Percentiles rank a stretch among this genome's conserved stretches.
phyloP scores from a whole-genome alignment of 2,113 vertebrate species.

The Electrona antarctica region DNA sequence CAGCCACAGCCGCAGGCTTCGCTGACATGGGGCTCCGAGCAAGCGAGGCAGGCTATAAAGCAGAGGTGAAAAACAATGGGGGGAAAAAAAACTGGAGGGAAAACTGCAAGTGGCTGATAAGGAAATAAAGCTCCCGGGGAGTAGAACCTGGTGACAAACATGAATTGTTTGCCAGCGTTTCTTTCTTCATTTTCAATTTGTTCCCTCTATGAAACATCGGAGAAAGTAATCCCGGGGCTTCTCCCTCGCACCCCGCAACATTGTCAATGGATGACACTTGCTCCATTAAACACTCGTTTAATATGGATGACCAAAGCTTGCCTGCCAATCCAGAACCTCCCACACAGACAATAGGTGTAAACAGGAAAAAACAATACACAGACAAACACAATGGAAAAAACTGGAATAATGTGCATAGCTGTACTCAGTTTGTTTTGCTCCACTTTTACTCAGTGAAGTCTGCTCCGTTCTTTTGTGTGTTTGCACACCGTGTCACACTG shows the following conservation, averaged over 20 bases:
- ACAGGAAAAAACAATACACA: slow-evolving; percentile 37
- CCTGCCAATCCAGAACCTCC: slow-evolving; percentile 67
- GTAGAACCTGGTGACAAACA: slow-evolving; percentile 78
- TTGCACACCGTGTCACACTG: not conserved
- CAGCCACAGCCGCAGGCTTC: slow-evolving; percentile 64
- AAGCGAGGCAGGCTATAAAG: slow-evolving; percentile 53
- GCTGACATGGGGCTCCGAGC: slow-evolving; percentile 56
- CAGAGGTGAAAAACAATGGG: slow-evolving; percentile 69
- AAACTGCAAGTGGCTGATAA: slow-evolving; percentile 79
- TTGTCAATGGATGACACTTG: slow-evolving; percentile 60
- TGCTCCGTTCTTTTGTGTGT: not conserved
- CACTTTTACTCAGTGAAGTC: not conserved
- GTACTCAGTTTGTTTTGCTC: no score
- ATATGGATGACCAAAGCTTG: slow-evolving; percentile 71
- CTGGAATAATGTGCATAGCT: no score
- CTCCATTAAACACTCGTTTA: slow-evolving; percentile 73
- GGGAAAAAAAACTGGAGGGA: slow-evolving; percentile 67
- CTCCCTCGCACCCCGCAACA: slow-evolving; percentile 60
- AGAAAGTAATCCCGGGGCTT: slow-evolving; percentile 75
- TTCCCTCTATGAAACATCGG: slow-evolving; percentile 67
- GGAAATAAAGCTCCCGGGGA: slow-evolving; percentile 64
- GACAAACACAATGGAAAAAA: slow-evolving; percentile 20
- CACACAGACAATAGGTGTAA: slow-evolving; percentile 60
- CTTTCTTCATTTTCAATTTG: slow-evolving; percentile 75
- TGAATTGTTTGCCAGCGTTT: slow-evolving; percentile 75